Conservation (phyloP, 1,140 invertebrate species). For the Meloidogyne exigua region DNA sequence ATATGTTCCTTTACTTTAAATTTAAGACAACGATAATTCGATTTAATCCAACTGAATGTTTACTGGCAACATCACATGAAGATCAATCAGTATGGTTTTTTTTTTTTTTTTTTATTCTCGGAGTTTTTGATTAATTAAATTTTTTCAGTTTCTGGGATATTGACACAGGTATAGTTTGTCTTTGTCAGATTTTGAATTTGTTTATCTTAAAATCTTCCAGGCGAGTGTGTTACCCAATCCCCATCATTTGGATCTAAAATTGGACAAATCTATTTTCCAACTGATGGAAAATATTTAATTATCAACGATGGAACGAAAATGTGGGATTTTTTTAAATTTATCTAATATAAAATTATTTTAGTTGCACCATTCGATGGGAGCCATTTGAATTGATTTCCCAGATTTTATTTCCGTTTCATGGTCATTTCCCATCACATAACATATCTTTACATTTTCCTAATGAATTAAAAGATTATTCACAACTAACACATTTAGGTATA, state of each 20-base stretch:
- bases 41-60: conserved; percentile 41
- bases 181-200: neutral
- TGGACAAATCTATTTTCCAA: conserved; percentile 30
- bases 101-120: neutral
- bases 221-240: conserved; percentile 42
- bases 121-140: too few species aligned
- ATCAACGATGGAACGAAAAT: conserved; percentile 25
- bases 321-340: neutral
- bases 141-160: conserved; percentile 39
- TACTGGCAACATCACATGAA: conserved; percentile 37
- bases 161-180: conserved; percentile 26
- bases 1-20: too few species aligned
- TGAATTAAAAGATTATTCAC: neutral
- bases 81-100: conserved; percentile 31
- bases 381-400: conserved; percentile 42
- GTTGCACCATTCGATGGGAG: conserved; percentile 31
- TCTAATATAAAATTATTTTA: neutral
- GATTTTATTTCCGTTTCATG: conserved; percentile 7
- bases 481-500: neutral
- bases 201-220: neutral
- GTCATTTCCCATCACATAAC: conserved; percentile 11
- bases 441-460: neutral
- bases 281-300: conserved; percentile 35
- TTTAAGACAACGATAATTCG: conserved; percentile 30
- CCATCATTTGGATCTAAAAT: conserved; percentile 28